A percentile compares a stretch with the other conserved stretches of the same genome.
These are phyloP conservation scores for Xerus rutilus DNA, from an alignment of 2,797 vertebrate genomes.

Conservation along the genomic window DNA sequence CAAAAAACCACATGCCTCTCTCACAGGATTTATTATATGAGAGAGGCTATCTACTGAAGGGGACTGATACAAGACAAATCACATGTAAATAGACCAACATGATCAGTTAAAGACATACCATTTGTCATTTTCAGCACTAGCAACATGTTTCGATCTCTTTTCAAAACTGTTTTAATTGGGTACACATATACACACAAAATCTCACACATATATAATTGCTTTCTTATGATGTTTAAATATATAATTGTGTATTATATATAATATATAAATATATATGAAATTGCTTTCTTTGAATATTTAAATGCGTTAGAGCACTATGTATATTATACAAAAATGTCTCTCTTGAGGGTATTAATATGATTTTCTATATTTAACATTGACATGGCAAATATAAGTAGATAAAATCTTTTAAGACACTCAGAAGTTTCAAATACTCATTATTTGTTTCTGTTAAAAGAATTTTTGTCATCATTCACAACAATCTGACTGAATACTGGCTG, in stretches of 20 bases:
- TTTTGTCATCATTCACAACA: neutral
- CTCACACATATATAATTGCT: neutral
- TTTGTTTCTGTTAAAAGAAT: neutral
- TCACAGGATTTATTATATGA: neutral
- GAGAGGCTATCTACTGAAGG: neutral
- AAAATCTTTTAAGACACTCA: neutral
- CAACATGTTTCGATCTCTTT: neutral
- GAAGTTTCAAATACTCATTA: neutral
- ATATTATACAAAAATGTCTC: neutral
- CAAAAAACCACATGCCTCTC: neutral
- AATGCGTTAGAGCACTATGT: neutral
- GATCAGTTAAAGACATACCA: neutral
- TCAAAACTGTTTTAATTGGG: neutral
- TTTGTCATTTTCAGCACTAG: neutral
- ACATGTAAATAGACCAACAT: neutral
- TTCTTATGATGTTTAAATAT: neutral
- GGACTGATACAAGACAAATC: neutral
- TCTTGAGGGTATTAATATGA: neutral
- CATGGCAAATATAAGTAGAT: neutral
- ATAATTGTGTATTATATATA: neutral
- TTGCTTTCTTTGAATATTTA: neutral
- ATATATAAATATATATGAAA: neutral
- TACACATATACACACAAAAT: too few species aligned
- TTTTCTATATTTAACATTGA: neutral
- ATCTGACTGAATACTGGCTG: neutral